Evolutionary conservation across 2,113 vertebrate species (phyloP).

Genomic region (Cairina moschata): DNA sequence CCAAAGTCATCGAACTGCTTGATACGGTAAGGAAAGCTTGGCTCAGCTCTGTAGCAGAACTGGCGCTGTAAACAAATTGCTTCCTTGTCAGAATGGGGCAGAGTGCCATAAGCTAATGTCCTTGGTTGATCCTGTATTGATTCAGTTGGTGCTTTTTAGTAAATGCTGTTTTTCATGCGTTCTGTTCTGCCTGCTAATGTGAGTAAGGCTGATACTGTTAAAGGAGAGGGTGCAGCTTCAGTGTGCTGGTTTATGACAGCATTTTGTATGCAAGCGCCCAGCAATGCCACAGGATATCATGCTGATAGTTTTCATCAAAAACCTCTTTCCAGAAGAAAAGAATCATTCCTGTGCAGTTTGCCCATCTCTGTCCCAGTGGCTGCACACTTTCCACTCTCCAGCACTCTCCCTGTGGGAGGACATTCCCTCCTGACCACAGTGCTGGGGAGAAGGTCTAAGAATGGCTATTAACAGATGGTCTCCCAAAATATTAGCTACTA

Average conservation of each 20-base stretch:
- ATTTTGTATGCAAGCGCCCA: background rate
- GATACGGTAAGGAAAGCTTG: slow-evolving; percentile 62
- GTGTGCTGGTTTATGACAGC: background rate
- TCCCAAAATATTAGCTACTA: background rate
- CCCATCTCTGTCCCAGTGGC: background rate
- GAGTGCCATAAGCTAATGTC: background rate
- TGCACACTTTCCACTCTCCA: background rate
- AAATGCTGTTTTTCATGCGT: background rate
- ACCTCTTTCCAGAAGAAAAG: background rate
- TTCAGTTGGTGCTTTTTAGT: background rate
- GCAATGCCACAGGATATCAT: background rate
- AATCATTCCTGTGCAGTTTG: background rate
- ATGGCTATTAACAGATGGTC: background rate
- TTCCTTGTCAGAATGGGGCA: background rate
- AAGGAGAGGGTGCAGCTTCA: background rate
- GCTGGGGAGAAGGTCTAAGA: background rate
- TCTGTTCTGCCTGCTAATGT: background rate
- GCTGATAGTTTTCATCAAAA: background rate
- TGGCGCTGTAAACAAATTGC: background rate
- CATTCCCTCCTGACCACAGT: background rate
- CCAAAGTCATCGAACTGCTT: slow-evolving; percentile 77
- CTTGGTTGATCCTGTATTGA: background rate
- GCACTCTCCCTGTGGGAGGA: background rate
- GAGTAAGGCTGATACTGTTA: background rate
- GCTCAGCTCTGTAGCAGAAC: fast-evolving